A percentile compares a stretch with the other conserved stretches of the same genome.
These are phyloP conservation scores for Notarius lentiginosus DNA, from an alignment of 2,113 vertebrate species.

Conservation along the genomic window DNA sequence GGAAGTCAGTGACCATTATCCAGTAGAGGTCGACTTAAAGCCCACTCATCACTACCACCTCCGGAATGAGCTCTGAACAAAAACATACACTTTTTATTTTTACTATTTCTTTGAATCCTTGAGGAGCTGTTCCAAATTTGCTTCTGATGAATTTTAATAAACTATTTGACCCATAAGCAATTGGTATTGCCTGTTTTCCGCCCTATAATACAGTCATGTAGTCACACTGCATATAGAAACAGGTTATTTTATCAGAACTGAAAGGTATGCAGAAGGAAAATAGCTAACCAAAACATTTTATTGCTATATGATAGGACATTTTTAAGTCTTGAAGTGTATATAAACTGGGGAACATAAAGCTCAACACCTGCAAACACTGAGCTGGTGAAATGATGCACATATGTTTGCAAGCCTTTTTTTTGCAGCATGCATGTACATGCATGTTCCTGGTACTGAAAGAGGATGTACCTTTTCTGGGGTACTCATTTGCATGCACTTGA, in stretches of 20 bases:
- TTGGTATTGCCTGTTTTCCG: neutral
- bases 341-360: neutral
- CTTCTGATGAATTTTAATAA: neutral
- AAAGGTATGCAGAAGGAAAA: neutral
- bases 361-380: neutral
- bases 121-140: neutral
- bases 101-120: neutral
- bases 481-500: neutral
- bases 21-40: constrained; percentile 82
- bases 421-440: constrained; percentile 19
- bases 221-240: neutral
- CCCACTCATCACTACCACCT: constrained; percentile 68
- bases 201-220: neutral
- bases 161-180: neutral
- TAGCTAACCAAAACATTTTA: neutral
- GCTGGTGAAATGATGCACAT: neutral
- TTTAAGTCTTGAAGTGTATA: neutral
- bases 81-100: neutral
- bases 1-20: constrained; percentile 85
- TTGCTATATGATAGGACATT: neutral
- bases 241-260: neutral
- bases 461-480: constrained; percentile 22
- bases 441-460: constrained; percentile 43
- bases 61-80: constrained; percentile 68
- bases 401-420: neutral